Evolutionary conservation across 2,888 invertebrate genomes (phyloP), one percentile per base, ranked within the genome.

Genomic region (Acronicta psi): DNA sequence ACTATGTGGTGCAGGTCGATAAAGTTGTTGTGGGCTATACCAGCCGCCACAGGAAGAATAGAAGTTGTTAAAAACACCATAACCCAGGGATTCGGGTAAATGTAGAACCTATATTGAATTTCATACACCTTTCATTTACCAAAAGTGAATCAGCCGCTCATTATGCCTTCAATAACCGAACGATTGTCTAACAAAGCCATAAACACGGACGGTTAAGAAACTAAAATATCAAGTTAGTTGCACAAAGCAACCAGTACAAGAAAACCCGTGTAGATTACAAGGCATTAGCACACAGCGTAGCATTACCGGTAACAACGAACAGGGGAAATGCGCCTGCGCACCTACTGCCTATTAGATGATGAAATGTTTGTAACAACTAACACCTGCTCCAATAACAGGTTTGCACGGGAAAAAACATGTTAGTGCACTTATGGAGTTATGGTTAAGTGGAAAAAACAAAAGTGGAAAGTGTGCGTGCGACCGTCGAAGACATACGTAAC

Each of bases 181-280:
- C 18, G 40, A 65, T 65, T 47, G 52, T 59, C 67, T 54, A 69
- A 73, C 75, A 60, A 58, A 63, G 50, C 69, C 53, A 73, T 73
- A 51, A 71, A 72, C 42, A 62, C 53, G 46, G 53, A 40, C 55
- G 47, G 45, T 65, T 58, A 60, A 71, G 67, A 70, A 70, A 75
- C 75, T 62, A 65, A 71, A 77, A 75, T 77, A 77, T 71, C 77
- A 66, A 77, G 77, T 68, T 59, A 69, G 75, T 75, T 75, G 79
- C 76, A 73, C 73, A 78, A 76, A 58, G 66, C 63, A 74, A 58
- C 52, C 41, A 55, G 59, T 66, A 75, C 72, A 63, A 78, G 70
- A 67, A 78, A 75, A 75, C 61, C 54, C 59, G 77, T 62, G 70
- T 64, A 71, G 56, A 77, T 77, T 77, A 76, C 68, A 63, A 53